Evolutionary conservation across 2,113 vertebrate genomes (phyloP).

Genomic region (Oryzias woworae): DNA sequence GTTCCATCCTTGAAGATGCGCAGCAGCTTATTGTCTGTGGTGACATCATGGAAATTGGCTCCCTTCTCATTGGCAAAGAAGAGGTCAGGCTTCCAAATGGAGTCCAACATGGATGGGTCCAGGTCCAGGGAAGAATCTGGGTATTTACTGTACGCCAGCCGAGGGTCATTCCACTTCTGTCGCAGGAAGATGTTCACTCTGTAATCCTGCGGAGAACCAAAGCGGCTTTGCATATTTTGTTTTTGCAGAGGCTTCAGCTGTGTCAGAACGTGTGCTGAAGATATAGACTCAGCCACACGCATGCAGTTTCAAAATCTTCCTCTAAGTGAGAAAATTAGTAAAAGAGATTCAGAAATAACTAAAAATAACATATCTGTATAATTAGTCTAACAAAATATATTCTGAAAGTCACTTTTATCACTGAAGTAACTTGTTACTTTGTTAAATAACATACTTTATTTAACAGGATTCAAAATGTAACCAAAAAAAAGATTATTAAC

Average conservation of each 20-base stretch:
- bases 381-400: too few relatives aligned
- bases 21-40: constrained; percentile 97
- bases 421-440: too few relatives aligned
- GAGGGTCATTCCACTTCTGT: constrained; percentile 98
- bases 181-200: constrained; percentile 99
- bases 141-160: constrained; percentile 96
- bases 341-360: background rate
- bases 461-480: too few relatives aligned
- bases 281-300: background rate
- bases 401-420: too few relatives aligned
- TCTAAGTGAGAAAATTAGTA: constrained; percentile 9
- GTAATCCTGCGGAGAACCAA: constrained; percentile 90
- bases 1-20: constrained; percentile 97
- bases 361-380: background rate
- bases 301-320: background rate
- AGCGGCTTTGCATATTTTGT: constrained; percentile 54
- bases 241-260: background rate
- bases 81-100: constrained; percentile 98
- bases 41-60: constrained; percentile 98
- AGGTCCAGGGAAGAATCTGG: constrained; percentile 96
- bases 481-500: too few relatives aligned
- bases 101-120: constrained; percentile 98
- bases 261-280: constrained; percentile 23
- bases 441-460: too few relatives aligned
- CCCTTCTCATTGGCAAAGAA: constrained; percentile 99